These are phyloP conservation scores for Latrodectus hesperus DNA, from an alignment of 2,888 invertebrate genomes.

Conservation along the genomic window DNA sequence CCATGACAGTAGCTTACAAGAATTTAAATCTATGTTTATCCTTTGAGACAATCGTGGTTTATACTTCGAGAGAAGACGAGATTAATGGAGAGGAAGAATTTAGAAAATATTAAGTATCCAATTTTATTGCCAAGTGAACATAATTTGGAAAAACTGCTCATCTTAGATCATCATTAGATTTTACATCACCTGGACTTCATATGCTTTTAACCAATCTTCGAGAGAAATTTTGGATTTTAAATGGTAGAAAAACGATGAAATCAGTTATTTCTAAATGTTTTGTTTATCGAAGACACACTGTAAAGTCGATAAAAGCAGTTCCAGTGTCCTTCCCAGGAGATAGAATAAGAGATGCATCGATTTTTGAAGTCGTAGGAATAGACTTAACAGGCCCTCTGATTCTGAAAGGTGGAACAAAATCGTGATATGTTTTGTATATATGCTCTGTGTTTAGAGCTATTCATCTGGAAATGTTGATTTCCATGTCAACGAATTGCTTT, in stretches of 20 bases:
- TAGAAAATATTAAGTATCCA: not conserved
- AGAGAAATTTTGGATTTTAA: no score
- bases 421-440: not conserved
- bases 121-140: not conserved
- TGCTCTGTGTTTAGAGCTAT: not conserved
- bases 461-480: not conserved
- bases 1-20: no score
- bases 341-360: conserved; percentile 2
- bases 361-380: conserved; percentile 10
- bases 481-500: no score
- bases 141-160: not conserved
- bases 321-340: not conserved
- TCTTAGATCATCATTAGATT: not conserved
- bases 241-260: no score
- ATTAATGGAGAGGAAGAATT: conserved; percentile 3
- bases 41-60: no score
- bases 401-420: conserved; percentile 10
- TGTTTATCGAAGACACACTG: no score
- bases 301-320: not conserved
- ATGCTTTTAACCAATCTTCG: no score
- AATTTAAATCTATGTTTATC: no score
- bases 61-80: not conserved
- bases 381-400: not conserved
- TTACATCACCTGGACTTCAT: no score
- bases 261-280: not conserved